These are phyloP conservation scores for Triplophysa tibetana DNA, from an alignment of 2,113 vertebrate genomes.

Conservation along the genomic window DNA sequence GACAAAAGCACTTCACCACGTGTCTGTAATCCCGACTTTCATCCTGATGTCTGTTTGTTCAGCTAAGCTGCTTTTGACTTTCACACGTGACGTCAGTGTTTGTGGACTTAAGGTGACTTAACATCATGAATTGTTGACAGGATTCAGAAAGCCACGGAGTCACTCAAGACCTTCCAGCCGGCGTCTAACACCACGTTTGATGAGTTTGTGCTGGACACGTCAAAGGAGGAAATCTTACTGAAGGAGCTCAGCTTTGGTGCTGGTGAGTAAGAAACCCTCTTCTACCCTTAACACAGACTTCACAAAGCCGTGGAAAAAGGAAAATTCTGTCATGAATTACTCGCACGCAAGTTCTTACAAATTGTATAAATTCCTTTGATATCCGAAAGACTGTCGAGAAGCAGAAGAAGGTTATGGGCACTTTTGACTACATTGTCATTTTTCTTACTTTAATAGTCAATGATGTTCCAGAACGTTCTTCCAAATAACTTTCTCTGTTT, in stretches of 20 bases:
- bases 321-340: too few relatives aligned
- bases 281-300: not conserved
- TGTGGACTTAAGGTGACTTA: too few relatives aligned
- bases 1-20: not conserved
- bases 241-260: slow-evolving; percentile 85
- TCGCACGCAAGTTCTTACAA: too few relatives aligned
- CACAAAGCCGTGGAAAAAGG: not conserved
- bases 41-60: slow-evolving; percentile 64
- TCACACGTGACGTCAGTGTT: not conserved
- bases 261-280: slow-evolving; percentile 72
- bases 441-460: too few relatives aligned
- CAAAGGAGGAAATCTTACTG: slow-evolving; percentile 84
- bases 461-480: too few relatives aligned
- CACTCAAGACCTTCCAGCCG: slow-evolving; percentile 87
- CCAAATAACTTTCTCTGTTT: too few relatives aligned
- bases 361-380: too few relatives aligned
- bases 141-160: slow-evolving; percentile 94
- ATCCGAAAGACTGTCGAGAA: too few relatives aligned
- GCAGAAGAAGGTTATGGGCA: too few relatives aligned
- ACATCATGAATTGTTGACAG: slow-evolving; percentile 61
- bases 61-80: slow-evolving; percentile 56
- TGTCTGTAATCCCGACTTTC: slow-evolving; percentile 54
- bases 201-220: slow-evolving; percentile 86
- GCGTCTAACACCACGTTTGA: slow-evolving; percentile 88
- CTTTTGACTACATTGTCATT: too few relatives aligned